phyloP scores from a whole-genome alignment of 2,113 vertebrate genomes.

The Saguinus midas region DNA sequence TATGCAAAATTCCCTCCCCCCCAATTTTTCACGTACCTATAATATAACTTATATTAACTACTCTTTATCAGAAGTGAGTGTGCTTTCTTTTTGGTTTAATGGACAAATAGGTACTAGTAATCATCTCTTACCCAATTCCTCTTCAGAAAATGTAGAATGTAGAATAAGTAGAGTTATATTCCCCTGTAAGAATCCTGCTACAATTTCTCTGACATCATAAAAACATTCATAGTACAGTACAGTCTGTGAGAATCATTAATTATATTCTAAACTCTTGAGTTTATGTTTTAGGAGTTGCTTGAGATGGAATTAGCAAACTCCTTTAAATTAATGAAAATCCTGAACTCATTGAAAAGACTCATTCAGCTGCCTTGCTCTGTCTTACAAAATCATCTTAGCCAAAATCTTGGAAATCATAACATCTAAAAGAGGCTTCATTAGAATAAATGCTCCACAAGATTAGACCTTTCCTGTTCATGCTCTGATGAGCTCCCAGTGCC shows the following conservation, averaged over 20 bases:
- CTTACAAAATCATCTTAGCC: background rate
- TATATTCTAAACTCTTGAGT: slow-evolving; percentile 36
- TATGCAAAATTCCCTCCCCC: background rate
- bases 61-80: background rate
- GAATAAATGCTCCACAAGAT: background rate
- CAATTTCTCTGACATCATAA: slow-evolving; percentile 19
- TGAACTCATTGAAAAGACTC: slow-evolving; percentile 38
- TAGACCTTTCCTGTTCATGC: background rate
- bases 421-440: background rate
- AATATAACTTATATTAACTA: background rate
- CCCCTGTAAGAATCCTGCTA: background rate
- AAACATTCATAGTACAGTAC: background rate
- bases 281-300: slow-evolving; percentile 49
- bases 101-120: background rate
- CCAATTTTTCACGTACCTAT: background rate
- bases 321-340: slow-evolving; percentile 59
- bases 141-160: slow-evolving; percentile 14
- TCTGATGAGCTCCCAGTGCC: background rate
- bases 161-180: background rate
- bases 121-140: background rate
- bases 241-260: slow-evolving; percentile 37
- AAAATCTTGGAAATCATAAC: background rate
- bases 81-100: background rate
- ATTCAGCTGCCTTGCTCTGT: background rate
- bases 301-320: slow-evolving; percentile 50